Percentiles rank a stretch among this genome's conserved stretches.
Evolutionary conservation across 1,140 invertebrate species (phyloP).

Genomic region (Ladona fulva): DNA sequence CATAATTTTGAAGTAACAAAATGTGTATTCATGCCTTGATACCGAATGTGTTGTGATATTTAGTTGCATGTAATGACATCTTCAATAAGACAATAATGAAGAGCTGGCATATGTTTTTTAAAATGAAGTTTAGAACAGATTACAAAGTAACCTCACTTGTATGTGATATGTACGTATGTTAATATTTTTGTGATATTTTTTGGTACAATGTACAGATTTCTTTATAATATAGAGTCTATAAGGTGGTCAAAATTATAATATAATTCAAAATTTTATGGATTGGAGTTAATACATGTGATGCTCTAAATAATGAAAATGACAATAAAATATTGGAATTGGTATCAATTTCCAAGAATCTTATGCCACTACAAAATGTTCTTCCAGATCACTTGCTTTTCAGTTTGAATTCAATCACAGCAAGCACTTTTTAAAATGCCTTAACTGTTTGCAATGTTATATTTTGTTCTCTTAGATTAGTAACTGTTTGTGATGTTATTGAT

Average conservation of each 20-base stretch:
- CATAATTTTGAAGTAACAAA: background rate
- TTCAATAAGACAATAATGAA: slow-evolving; percentile 7
- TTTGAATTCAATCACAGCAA: too few relatives aligned
- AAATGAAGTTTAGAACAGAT: background rate
- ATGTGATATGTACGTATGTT: slow-evolving; percentile 6
- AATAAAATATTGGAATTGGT: background rate
- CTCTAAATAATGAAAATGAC: background rate
- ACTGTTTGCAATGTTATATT: too few relatives aligned
- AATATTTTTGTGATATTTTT: slow-evolving; percentile 11
- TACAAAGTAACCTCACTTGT: slow-evolving; percentile 3
- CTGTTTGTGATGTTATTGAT: too few relatives aligned
- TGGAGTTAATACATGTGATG: background rate
- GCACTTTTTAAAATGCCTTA: too few relatives aligned
- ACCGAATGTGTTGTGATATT: background rate
- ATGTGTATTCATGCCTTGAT: background rate
- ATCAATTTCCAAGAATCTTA: too few relatives aligned
- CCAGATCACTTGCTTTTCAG: too few relatives aligned
- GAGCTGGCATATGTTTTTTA: slow-evolving; percentile 6
- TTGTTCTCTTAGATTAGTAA: too few relatives aligned
- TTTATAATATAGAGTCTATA: background rate
- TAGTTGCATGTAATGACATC: background rate
- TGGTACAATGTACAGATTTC: background rate
- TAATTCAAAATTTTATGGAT: background rate
- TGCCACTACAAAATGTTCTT: too few relatives aligned
- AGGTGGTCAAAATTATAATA: background rate